Conservation (phyloP, 2,113 vertebrate species). For the Grantiella picta region DNA sequence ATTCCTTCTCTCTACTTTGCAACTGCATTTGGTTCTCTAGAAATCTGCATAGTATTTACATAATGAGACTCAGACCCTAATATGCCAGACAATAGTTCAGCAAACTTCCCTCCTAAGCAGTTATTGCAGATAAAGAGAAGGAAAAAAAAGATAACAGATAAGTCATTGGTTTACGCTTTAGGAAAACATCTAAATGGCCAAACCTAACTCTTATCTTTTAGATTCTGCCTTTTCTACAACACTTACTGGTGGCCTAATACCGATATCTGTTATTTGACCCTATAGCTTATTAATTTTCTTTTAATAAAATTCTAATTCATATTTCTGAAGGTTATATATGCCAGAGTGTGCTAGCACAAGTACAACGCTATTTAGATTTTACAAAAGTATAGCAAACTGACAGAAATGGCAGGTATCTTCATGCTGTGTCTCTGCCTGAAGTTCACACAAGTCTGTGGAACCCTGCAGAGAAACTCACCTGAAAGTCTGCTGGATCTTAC, state of each 20-base stretch:
- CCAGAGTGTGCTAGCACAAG: background rate
- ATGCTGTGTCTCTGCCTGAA: background rate
- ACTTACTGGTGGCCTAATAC: background rate
- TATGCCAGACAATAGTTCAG: background rate
- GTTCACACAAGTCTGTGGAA: background rate
- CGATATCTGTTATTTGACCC: background rate
- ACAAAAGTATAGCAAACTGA: background rate
- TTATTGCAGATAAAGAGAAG: background rate
- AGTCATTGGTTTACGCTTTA: background rate
- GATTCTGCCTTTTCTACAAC: background rate
- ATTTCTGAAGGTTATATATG: background rate
- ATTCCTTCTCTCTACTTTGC: background rate
- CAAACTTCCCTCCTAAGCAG: background rate
- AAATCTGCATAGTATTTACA: constrained; percentile 27
- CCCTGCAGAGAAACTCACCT: background rate
- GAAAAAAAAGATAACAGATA: background rate
- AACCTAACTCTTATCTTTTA: background rate
- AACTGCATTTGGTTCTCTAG: background rate
- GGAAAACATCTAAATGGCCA: background rate
- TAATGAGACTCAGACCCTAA: background rate
- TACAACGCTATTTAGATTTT: background rate
- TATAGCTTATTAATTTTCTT: background rate
- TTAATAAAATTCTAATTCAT: background rate
- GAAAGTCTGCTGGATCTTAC: background rate
- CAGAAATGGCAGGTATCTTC: background rate